These are phyloP conservation scores for Molothrus ater DNA, from an alignment of 2,797 vertebrate genomes.

Conservation along the genomic window DNA sequence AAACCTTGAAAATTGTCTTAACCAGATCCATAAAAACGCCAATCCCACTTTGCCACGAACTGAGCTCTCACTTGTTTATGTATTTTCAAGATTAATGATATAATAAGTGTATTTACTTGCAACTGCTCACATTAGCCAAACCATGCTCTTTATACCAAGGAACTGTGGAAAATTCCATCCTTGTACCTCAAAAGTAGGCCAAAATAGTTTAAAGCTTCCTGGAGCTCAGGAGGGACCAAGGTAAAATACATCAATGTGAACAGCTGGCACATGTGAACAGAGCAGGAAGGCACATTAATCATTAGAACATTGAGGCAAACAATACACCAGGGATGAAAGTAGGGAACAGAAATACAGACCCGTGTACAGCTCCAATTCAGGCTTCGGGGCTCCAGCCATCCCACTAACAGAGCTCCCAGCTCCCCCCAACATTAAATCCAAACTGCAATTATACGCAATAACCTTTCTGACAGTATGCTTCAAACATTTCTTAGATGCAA, in stretches of 20 bases:
- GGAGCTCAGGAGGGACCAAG: neutral
- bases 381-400: constrained; percentile 32
- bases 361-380: neutral
- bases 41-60: neutral
- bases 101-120: neutral
- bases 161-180: neutral
- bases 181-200: neutral
- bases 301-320: neutral
- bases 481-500: constrained; percentile 47
- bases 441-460: constrained; percentile 33
- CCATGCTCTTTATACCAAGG: neutral
- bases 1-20: neutral
- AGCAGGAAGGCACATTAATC: neutral
- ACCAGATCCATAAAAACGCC: neutral
- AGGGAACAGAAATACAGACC: neutral
- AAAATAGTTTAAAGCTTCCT: neutral
- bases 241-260: neutral
- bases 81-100: neutral
- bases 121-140: neutral
- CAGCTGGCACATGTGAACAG: neutral
- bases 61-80: neutral
- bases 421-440: neutral
- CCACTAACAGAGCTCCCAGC: neutral
- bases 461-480: constrained; percentile 53
- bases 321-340: neutral